Base-by-base conservation (phyloP, 35 echinoderm and acorn worm species). In the Diadema setosum region DNA sequence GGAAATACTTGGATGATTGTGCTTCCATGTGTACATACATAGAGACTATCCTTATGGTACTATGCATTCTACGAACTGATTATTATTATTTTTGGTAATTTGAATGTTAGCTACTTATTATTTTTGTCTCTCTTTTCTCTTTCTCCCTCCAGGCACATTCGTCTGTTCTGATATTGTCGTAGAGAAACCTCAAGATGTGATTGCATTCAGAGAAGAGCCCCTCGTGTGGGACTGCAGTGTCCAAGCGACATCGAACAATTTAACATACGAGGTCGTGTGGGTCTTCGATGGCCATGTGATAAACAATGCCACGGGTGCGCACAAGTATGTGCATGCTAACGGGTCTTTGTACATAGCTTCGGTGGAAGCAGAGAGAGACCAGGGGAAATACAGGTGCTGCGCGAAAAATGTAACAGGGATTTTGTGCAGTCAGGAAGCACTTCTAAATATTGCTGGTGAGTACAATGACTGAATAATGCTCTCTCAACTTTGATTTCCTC, bases 351-450 rank as follows among this genome's bases (percentile, higher is more conserved):
- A 67, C 63, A 67, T 67, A 67, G 63, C 30, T 67, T 33, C 27
- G 27, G 63, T 67, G 63, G 63, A 8, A 34, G 63, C 63, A 26
- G 27, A 67, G 30, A 67, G 20, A 18, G 63, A 67, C 63, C 25
- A 12, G 12, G 63, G 63, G n/a, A 2, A 2, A 0, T 67, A 67
- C 63, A 67, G 63, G 63, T 67, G 63, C 63, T 67, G 63, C 37
- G 63, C 37, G 7, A 67, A 67, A 67, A 67, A 67, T 32, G 30
- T 29, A 18, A 67, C 63, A 18, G 63, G 63, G 63, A 67, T 29
- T 67, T 34, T 33, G 63, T 67, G 63, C 63, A 67, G 63, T 67
- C 63, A 67, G 63, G 63, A 67, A 67, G 63, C 63, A 67, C 63
- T 67, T 67, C 63, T 67, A 26, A 26, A 67, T 33, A 67, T 67